Conservation (phyloP, 2,888 invertebrate species). For the Pristionchus entomophagus region DNA sequence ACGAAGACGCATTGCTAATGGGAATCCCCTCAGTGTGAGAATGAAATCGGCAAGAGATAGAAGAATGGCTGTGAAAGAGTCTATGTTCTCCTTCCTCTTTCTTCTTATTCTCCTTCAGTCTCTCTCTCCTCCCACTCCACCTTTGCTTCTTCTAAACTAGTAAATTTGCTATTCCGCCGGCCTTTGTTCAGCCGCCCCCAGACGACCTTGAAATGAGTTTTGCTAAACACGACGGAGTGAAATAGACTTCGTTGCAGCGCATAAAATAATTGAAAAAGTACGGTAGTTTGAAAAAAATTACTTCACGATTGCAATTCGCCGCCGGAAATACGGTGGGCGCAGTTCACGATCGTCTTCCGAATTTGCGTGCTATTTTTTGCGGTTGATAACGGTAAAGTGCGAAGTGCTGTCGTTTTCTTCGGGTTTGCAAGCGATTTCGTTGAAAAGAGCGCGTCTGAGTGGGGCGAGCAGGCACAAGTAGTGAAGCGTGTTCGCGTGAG, state of each 20-base stretch:
- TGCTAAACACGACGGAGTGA: too few relatives aligned
- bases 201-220: not conserved
- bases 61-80: not conserved
- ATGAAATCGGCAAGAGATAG: not conserved
- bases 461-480: not conserved
- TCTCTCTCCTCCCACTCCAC: not conserved
- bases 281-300: slow-evolving; percentile 1
- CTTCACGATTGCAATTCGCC: not conserved
- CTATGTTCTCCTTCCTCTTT: not conserved
- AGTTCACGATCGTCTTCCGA: not conserved
- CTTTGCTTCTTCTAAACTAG: not conserved
- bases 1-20: too few relatives aligned
- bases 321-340: not conserved
- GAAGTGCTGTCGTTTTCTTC: not conserved
- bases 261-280: not conserved
- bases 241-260: too few relatives aligned
- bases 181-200: not conserved
- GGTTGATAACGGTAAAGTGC: slow-evolving; percentile 25
- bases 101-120: not conserved
- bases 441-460: slow-evolving; percentile 7
- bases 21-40: not conserved
- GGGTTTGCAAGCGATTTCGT: not conserved
- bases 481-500: slow-evolving; percentile 17
- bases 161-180: not conserved
- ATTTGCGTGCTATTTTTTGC: slow-evolving; percentile 14